Evolutionary conservation across 2,113 vertebrate species (phyloP).

Genomic region (Gobio gobio): DNA sequence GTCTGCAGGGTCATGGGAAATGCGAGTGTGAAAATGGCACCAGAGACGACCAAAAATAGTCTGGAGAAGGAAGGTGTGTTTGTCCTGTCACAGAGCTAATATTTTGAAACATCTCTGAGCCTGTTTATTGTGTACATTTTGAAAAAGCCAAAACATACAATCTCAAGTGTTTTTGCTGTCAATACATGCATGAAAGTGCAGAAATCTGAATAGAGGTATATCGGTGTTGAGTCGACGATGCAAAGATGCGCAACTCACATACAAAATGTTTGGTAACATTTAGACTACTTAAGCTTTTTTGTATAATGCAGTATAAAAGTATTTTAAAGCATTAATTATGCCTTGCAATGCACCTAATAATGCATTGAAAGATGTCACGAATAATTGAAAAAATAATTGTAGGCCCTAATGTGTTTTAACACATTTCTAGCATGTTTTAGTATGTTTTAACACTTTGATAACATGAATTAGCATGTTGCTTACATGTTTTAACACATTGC

Average conservation of each 20-base stretch:
- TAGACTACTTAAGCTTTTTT: too few species aligned
- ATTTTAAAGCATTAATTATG: too few species aligned
- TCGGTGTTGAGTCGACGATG: not conserved
- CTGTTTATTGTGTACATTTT: not conserved
- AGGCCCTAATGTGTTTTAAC: too few species aligned
- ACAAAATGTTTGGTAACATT: too few species aligned
- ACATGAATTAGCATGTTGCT: too few species aligned
- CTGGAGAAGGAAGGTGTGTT: not conserved
- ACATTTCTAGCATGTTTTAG: too few species aligned
- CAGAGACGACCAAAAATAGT: slow-evolving; percentile 10
- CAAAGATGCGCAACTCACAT: not conserved
- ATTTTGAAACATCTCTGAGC: not conserved
- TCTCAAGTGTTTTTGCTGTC: not conserved
- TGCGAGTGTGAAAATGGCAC: not conserved
- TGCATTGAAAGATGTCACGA: too few species aligned
- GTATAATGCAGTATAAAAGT: too few species aligned
- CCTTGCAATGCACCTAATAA: too few species aligned
- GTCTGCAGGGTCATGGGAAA: not conserved
- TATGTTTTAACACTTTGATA: too few species aligned
- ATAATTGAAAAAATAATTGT: too few species aligned
- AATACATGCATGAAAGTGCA: not conserved
- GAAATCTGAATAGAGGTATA: not conserved
- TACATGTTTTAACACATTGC: too few species aligned
- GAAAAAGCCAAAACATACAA: not conserved
- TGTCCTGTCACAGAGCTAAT: not conserved